Evolutionary conservation across 2,113 vertebrate genomes (phyloP), one percentile per base, ranked within the genome.

Genomic region (Irena cyanogastra): DNA sequence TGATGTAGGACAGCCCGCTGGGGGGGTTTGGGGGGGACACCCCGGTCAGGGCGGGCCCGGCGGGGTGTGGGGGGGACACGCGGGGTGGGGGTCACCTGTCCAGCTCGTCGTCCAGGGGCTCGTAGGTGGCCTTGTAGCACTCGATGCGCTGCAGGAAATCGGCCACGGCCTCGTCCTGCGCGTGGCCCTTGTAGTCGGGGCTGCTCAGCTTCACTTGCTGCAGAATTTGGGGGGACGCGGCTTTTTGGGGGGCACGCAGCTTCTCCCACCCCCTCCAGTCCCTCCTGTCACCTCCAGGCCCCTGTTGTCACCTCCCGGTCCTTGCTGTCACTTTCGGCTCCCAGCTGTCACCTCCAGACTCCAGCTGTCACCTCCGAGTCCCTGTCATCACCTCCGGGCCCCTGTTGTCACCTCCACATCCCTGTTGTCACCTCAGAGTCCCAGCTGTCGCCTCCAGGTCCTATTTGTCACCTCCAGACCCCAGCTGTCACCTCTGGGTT

Each of bases 161-260:
- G 12, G 97, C 96, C 79, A 99, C 98, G 0, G 98, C 99, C 71
- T 99, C 98, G 31, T 99, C 99, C 92, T 98, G 97, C 70, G 98
- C 98, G n/a, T 98, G 98, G 97, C 97, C 97, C 11, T 84, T 65
- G 42, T 99, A 99, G 92, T 99, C 99, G 3, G 99, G 99, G 77
- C 99, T 99, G 94, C 98, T 98, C 52, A 99, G 98, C 97, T 99
- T 99, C 89, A 99, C 99, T 98, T 99, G 98, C 99, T 99, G 68
- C 27, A 7, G 52, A 8, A 3, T 49, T 13, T 49, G 30, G 15
- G 27, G 35, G 23, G 4, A 7, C 7, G 18, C 3, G 10, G 21
- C 5, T 19, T 44, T 79, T 41, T 10, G 7, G 41, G 42, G 35
- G 44, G 35, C 14, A 21, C 57, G 2, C 5, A 10, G 75, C 33